These are phyloP conservation scores for Brachyalestes nurse DNA, from an alignment of 2,797 vertebrate genomes.

Conservation along the genomic window DNA sequence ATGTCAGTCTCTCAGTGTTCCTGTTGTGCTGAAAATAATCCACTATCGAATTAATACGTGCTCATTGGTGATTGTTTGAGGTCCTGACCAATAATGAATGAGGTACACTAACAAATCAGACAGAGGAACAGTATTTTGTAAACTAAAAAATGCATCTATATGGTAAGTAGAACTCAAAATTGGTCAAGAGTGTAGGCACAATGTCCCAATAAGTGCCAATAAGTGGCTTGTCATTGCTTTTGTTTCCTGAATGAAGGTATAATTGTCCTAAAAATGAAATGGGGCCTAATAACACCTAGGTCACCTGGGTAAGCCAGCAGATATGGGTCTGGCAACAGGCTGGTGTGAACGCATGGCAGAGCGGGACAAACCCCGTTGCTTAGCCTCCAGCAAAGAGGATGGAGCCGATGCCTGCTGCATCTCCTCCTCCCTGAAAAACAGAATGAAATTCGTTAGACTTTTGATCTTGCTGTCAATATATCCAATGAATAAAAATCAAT, in stretches of 20 bases:
- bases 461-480: slow-evolving; percentile 63
- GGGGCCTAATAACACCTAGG: not conserved
- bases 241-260: not conserved
- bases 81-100: too few relatives aligned
- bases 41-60: too few relatives aligned
- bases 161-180: too few relatives aligned
- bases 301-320: slow-evolving; percentile 88
- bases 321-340: slow-evolving; percentile 92
- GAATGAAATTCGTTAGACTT: not conserved
- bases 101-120: too few relatives aligned
- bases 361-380: slow-evolving; percentile 88
- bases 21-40: too few relatives aligned
- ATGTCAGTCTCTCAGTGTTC: too few relatives aligned
- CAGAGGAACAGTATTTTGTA: too few relatives aligned
- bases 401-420: slow-evolving; percentile 72
- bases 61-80: too few relatives aligned
- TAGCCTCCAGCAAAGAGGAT: slow-evolving; percentile 85
- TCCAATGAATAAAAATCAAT: slow-evolving; percentile 32
- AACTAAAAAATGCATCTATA: too few relatives aligned
- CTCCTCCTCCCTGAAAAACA: slow-evolving; percentile 66
- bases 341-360: slow-evolving; percentile 95
- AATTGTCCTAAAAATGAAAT: not conserved
- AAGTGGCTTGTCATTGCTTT: not conserved
- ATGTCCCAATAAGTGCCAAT: too few relatives aligned
- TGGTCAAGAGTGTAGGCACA: too few relatives aligned